These are phyloP conservation scores for Vombatus ursinus DNA, from an alignment of 2,113 vertebrate genomes.

Conservation along the genomic window DNA sequence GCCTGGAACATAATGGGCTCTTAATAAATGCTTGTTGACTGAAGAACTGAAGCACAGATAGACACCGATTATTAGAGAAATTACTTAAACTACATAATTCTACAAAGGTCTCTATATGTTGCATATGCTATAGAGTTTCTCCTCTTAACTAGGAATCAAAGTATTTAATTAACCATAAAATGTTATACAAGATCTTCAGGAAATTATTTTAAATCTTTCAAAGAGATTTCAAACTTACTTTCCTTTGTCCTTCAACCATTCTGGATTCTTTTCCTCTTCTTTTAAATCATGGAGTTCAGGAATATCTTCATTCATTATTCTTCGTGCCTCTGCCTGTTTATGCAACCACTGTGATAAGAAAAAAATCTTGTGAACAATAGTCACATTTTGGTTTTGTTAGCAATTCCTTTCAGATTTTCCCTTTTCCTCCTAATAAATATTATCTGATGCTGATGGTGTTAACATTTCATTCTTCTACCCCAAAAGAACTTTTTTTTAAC, in stretches of 20 bases:
- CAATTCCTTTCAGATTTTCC: conserved; percentile 38
- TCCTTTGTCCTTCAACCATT: conserved; percentile 97
- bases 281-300: conserved; percentile 90
- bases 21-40: not conserved
- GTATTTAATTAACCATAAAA: not conserved
- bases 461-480: conserved; percentile 20
- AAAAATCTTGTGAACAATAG: not conserved
- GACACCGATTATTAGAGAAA: not conserved
- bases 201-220: conserved; percentile 22
- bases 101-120: not conserved
- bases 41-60: not conserved
- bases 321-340: conserved; percentile 92
- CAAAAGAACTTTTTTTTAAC: not conserved
- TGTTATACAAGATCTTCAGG: not conserved
- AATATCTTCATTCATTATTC: conserved; percentile 80
- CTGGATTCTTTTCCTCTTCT: conserved; percentile 92
- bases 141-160: not conserved
- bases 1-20: not conserved
- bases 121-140: not conserved
- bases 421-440: not conserved
- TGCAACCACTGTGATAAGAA: conserved; percentile 88
- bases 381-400: conserved; percentile 42
- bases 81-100: not conserved
- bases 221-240: conserved; percentile 87
- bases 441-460: conserved; percentile 16